Evolutionary conservation across 2,888 invertebrate genomes (phyloP).

Genomic region (Polymixis lichenea): DNA sequence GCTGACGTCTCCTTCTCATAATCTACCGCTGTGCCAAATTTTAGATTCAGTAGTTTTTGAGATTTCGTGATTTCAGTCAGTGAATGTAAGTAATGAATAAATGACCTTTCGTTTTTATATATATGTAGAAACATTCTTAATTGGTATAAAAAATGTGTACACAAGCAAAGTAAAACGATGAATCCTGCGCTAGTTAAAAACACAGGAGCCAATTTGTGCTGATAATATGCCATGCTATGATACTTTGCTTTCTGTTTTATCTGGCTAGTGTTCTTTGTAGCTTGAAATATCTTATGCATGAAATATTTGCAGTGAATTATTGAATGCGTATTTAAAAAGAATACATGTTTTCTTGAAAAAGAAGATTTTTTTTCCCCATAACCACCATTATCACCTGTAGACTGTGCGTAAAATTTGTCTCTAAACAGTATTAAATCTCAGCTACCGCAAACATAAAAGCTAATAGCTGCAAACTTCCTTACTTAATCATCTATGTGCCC

Average conservation of each 20-base stretch:
- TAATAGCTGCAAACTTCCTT: slow-evolving; percentile 15
- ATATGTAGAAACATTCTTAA: no score
- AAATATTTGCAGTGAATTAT: neutral
- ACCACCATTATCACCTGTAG: neutral
- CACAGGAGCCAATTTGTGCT: no score
- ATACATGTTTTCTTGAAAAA: neutral
- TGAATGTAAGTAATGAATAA: no score
- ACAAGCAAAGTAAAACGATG: no score
- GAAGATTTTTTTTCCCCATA: neutral
- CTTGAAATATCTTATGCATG: neutral
- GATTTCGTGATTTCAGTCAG: no score
- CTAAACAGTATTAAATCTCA: slow-evolving; percentile 19
- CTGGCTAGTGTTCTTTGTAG: neutral
- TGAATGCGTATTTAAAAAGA: neutral
- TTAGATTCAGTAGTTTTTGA: no score
- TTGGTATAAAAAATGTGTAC: no score
- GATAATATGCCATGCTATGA: neutral
- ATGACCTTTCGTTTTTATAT: no score
- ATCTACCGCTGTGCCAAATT: no score
- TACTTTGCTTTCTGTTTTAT: neutral
- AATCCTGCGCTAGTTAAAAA: no score
- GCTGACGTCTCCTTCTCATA: no score
- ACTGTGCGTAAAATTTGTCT: neutral
- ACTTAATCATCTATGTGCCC: slow-evolving; percentile 2
- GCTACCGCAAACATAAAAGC: slow-evolving; percentile 8